Conservation (phyloP, 2,888 invertebrate species). For the Drosophila eohydei region DNA sequence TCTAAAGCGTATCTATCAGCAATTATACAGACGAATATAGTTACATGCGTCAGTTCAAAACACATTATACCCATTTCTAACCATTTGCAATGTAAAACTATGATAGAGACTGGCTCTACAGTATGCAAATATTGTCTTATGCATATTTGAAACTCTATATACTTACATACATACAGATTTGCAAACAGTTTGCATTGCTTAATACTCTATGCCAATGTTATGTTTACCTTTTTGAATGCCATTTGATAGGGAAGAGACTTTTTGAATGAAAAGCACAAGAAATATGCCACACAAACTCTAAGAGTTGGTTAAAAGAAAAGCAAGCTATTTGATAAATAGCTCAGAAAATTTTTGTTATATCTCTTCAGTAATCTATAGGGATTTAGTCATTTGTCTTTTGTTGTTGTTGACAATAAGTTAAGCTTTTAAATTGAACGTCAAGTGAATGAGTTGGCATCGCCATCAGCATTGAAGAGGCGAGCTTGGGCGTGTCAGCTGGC, state of each 20-base stretch:
- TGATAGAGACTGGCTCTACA: neutral
- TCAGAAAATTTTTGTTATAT: too few relatives aligned
- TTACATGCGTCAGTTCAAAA: neutral
- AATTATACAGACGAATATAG: too few relatives aligned
- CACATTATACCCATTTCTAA: neutral
- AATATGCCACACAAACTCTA: neutral
- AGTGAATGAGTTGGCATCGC: neutral
- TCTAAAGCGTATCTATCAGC: neutral
- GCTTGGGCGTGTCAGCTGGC: neutral
- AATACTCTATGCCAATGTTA: conserved; percentile 1
- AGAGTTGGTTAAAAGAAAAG: neutral
- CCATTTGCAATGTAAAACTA: neutral
- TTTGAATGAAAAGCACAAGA: neutral
- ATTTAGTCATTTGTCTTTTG: neutral
- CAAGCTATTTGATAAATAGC: too few relatives aligned
- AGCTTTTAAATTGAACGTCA: neutral
- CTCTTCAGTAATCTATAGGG: too few relatives aligned
- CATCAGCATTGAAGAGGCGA: neutral
- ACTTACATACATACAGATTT: neutral
- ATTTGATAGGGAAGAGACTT: neutral
- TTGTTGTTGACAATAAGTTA: neutral
- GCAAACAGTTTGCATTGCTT: conserved; percentile 5
- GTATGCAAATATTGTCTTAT: conserved; percentile 1
- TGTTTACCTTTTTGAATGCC: neutral
- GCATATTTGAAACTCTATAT: conserved; percentile 8